Percentiles rank a stretch among this genome's conserved stretches.
These are phyloP conservation scores for Elysia chlorotica DNA, from an alignment of 1,140 invertebrate species.

Conservation along the genomic window DNA sequence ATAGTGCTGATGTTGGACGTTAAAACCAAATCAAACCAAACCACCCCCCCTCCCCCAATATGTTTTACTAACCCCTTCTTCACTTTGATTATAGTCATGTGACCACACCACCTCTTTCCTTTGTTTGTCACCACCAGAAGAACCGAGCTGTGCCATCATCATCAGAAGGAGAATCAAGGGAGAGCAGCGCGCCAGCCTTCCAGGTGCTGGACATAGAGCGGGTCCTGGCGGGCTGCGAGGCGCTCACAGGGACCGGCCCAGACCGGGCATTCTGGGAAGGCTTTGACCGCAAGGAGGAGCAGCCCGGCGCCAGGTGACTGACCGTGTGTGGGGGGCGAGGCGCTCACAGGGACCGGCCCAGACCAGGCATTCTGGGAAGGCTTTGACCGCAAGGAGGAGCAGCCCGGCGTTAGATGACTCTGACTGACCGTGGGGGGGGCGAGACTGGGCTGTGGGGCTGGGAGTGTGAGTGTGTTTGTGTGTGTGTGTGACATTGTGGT, in stretches of 20 bases:
- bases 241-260: background rate
- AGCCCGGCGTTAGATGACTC: constrained; percentile 7
- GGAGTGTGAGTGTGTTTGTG: too few species aligned
- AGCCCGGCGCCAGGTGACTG: constrained; percentile 7
- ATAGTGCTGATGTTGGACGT: too few species aligned
- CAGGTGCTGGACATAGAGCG: constrained; percentile 1
- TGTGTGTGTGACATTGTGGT: too few species aligned
- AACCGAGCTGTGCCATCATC: background rate
- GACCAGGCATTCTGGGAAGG: constrained; percentile 17
- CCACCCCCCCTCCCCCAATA: too few species aligned
- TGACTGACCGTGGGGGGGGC: too few species aligned
- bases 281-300: constrained; percentile 9
- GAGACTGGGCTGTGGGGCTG: too few species aligned
- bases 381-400: constrained; percentile 9
- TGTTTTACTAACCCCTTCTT: too few species aligned
- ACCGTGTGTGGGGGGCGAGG: background rate
- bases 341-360: background rate
- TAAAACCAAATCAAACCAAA: too few species aligned
- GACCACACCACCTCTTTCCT: too few species aligned
- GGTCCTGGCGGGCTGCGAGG: constrained; percentile 1
- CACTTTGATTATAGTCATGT: too few species aligned
- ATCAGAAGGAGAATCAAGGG: background rate
- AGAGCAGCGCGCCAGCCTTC: background rate
- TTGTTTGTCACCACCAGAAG: background rate
- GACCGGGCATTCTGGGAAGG: constrained; percentile 17